Evolutionary conservation across 2,888 invertebrate species (phyloP).

Genomic region (Mesopsocus fuscifrons): DNA sequence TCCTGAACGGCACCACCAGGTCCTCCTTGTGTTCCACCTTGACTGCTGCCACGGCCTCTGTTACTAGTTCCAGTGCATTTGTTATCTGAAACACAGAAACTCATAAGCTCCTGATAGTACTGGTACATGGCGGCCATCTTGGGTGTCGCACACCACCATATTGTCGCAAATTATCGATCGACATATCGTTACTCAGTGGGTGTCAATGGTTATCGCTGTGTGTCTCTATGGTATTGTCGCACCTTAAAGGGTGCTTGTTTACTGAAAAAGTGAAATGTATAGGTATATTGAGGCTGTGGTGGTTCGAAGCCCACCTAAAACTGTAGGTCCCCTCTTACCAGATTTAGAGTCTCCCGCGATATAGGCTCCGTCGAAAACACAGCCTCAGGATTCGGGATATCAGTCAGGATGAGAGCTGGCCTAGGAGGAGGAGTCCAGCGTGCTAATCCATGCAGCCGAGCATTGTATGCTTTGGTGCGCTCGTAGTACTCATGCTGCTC

Average conservation of each 20-base stretch:
- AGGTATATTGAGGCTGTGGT: too few relatives aligned
- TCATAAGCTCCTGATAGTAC: too few relatives aligned
- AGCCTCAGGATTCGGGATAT: slow-evolving; percentile 55
- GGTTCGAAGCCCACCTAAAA: too few relatives aligned
- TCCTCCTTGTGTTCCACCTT: slow-evolving; percentile 78
- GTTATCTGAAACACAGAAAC: slow-evolving; percentile 41
- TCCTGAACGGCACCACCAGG: slow-evolving; percentile 71
- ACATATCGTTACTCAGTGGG: too few relatives aligned
- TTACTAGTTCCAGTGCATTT: slow-evolving; percentile 45
- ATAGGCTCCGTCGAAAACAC: slow-evolving; percentile 43
- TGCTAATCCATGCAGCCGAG: slow-evolving; percentile 15
- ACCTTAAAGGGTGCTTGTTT: too few relatives aligned
- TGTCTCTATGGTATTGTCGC: too few relatives aligned
- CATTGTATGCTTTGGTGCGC: slow-evolving; percentile 46
- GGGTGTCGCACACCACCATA: too few relatives aligned
- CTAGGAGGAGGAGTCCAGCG: slow-evolving; percentile 21
- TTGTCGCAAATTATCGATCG: too few relatives aligned
- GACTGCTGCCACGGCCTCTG: slow-evolving; percentile 54
- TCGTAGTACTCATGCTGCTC: slow-evolving; percentile 81
- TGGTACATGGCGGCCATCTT: too few relatives aligned
- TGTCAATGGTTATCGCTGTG: too few relatives aligned
- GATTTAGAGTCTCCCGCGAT: slow-evolving; percentile 38
- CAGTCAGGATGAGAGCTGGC: slow-evolving; percentile 38
- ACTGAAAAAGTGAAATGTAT: too few relatives aligned
- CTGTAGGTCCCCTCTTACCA: slow-evolving; percentile 50